Percentiles rank a stretch among this genome's conserved stretches.
Evolutionary conservation across 2,888 invertebrate genomes (phyloP).

Genomic region (Leucophora obtusa): DNA sequence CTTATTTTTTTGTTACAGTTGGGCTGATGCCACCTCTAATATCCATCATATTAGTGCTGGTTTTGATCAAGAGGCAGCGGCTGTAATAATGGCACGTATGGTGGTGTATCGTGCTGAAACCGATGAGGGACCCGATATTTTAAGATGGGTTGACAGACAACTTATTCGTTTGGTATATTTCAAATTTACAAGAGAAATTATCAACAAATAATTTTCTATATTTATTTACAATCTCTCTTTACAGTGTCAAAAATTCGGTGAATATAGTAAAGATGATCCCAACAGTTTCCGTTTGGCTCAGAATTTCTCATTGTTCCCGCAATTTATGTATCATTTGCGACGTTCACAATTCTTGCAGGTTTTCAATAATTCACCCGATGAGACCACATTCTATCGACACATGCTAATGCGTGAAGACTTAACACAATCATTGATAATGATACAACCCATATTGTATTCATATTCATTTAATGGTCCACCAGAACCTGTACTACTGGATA

Average conservation of each 20-base stretch:
- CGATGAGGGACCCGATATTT: conserved; percentile 97
- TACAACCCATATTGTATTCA: conserved; percentile 98
- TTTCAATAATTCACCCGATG: conserved; percentile 99
- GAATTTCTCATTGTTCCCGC: conserved; percentile 98
- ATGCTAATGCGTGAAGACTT: conserved; percentile 98
- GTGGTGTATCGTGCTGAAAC: conserved; percentile 97
- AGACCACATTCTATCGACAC: conserved; percentile 98
- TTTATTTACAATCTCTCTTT: conserved; percentile 65
- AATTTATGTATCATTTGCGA: conserved; percentile 99
- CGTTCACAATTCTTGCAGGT: conserved; percentile 99
- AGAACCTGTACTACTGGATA: conserved; percentile 97
- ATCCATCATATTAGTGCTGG: conserved; percentile 95
- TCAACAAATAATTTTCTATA: no score
- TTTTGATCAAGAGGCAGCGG: conserved; percentile 98
- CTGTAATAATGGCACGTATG: conserved; percentile 97
- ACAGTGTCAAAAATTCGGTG: conserved; percentile 99
- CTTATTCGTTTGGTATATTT: conserved; percentile 92
- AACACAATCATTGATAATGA: conserved; percentile 98
- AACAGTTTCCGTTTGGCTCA: conserved; percentile 96
- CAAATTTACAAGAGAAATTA: no score
- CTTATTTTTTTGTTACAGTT: conserved; percentile 80
- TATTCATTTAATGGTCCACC: conserved; percentile 99
- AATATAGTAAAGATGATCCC: conserved; percentile 98
- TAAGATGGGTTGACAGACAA: conserved; percentile 99
- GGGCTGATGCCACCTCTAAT: conserved; percentile 96